Conservation (phyloP, 2,797 vertebrate species). For the Pseudomugil gertrudae region DNA sequence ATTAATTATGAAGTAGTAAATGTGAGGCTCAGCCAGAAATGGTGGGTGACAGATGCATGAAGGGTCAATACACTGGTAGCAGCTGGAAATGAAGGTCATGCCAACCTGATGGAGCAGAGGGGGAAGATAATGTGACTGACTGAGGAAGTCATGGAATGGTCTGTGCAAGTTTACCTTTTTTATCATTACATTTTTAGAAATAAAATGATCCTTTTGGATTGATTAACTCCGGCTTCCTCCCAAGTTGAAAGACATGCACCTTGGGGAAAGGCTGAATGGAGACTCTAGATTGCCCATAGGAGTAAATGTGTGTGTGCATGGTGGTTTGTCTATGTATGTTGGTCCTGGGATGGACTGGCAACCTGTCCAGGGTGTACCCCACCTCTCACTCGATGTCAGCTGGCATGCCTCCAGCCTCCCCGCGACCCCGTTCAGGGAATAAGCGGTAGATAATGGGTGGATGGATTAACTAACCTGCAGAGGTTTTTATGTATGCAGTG, state of each 20-base stretch:
- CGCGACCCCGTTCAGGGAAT: too few species aligned
- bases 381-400: too few species aligned
- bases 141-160: constrained; percentile 34
- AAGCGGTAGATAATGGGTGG: too few species aligned
- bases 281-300: too few species aligned
- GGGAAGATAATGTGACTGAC: constrained; percentile 50
- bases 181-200: constrained; percentile 20
- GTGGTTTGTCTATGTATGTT: too few species aligned
- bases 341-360: too few species aligned
- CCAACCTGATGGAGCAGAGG: constrained; percentile 63
- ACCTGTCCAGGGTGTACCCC: too few species aligned
- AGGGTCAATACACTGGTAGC: constrained; percentile 75
- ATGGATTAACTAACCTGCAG: constrained; percentile 29
- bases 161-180: constrained; percentile 20
- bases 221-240: too few species aligned
- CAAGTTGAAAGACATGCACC: too few species aligned
- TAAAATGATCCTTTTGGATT: constrained; percentile 23
- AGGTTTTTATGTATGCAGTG: neutral
- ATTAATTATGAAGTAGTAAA: constrained; percentile 77
- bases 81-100: constrained; percentile 83
- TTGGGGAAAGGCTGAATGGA: too few species aligned
- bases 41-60: constrained; percentile 74
- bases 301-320: too few species aligned
- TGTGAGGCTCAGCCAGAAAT: constrained; percentile 65
- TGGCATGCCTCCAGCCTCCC: too few species aligned